These are phyloP conservation scores for Dysdera silvatica DNA, from an alignment of 1,140 invertebrate species.

Conservation along the genomic window DNA sequence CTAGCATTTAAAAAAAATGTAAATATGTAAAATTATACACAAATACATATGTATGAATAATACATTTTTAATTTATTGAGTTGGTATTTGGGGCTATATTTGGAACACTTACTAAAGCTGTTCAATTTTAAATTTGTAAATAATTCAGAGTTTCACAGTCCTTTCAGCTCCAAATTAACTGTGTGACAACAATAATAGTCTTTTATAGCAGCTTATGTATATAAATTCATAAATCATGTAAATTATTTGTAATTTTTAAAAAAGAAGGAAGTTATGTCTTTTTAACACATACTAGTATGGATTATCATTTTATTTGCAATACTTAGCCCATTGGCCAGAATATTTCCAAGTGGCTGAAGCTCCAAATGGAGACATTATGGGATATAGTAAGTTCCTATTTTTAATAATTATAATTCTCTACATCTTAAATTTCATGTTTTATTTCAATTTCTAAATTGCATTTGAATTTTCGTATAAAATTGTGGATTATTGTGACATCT, in stretches of 20 bases:
- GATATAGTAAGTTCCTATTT: constrained; percentile 74
- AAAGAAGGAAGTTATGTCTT: constrained; percentile 20
- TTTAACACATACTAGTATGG: constrained; percentile 63
- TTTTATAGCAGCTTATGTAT: background rate
- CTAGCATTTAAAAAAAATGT: too few species aligned
- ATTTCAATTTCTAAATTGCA: background rate
- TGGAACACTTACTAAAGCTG: background rate
- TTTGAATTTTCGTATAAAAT: background rate
- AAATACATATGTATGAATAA: too few species aligned
- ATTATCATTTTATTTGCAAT: constrained; percentile 93
- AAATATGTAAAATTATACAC: too few species aligned
- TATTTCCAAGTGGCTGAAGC: constrained; percentile 96
- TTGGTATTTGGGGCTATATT: too few species aligned
- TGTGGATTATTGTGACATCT: background rate
- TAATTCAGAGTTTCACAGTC: background rate
- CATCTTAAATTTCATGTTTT: constrained; percentile 6
- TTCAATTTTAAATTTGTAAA: background rate
- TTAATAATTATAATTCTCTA: constrained; percentile 19
- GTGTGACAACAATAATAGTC: background rate
- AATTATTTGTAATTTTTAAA: background rate
- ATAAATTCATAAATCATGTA: background rate
- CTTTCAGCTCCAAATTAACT: too few species aligned
- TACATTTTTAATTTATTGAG: too few species aligned
- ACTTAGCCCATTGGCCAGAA: constrained; percentile 97
- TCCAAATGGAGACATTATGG: constrained; percentile 91